phyloP scores from a whole-genome alignment of 2,797 vertebrate species.

The Garrulus glandarius region DNA sequence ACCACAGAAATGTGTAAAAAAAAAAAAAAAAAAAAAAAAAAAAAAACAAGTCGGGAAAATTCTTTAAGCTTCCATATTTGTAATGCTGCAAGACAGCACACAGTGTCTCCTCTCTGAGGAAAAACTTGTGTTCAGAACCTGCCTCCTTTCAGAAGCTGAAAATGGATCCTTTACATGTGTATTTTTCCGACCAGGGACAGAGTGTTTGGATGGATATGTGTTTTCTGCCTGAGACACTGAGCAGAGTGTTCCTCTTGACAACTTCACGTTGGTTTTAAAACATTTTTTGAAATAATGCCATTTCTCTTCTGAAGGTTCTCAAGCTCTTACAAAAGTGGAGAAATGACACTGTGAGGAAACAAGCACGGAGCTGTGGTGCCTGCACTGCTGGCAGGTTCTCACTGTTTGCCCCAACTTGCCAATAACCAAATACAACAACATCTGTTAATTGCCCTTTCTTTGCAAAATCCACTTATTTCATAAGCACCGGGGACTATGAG shows the following conservation, averaged over 20 bases:
- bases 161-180: background rate
- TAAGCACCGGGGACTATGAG: fast-evolving
- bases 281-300: background rate
- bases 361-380: background rate
- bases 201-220: background rate
- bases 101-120: background rate
- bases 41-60: background rate
- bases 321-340: background rate
- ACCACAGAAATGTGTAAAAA: background rate
- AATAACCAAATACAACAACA: background rate
- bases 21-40: too few relatives aligned
- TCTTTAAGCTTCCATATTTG: background rate
- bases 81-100: background rate
- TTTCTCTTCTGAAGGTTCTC: background rate
- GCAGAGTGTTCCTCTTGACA: background rate
- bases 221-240: background rate
- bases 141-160: background rate
- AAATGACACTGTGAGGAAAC: background rate
- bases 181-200: background rate
- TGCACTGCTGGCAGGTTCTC: background rate
- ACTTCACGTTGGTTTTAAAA: background rate
- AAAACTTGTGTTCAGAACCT: background rate
- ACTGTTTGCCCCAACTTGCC: background rate
- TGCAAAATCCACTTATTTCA: background rate
- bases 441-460: background rate